Evolutionary conservation across 1,140 invertebrate genomes (phyloP).

Genomic region (Teleopsis dalmanni): DNA sequence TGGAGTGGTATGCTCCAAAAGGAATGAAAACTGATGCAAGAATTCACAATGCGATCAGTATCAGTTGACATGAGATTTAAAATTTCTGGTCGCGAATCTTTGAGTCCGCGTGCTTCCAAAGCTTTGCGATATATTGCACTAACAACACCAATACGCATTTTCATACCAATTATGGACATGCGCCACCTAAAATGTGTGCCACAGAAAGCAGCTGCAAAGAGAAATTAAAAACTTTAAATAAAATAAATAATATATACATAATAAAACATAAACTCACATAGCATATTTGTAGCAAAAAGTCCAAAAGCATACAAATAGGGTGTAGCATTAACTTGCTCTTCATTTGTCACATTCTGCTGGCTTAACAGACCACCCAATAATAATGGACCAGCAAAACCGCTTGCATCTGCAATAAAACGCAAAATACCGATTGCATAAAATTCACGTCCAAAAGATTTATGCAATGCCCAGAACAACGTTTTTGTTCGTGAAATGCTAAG

Average conservation of each 20-base stretch:
- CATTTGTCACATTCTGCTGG: slow-evolving; percentile 20
- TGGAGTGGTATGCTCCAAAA: slow-evolving; percentile 95
- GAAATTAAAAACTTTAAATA: neutral
- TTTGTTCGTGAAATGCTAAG: slow-evolving; percentile 24
- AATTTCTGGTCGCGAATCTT: slow-evolving; percentile 57
- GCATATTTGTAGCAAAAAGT: slow-evolving; percentile 58
- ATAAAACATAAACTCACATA: slow-evolving; percentile 46
- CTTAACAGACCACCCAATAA: slow-evolving; percentile 52
- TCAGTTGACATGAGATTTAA: slow-evolving; percentile 97
- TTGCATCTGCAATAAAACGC: slow-evolving; percentile 74
- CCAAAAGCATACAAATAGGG: slow-evolving; percentile 69
- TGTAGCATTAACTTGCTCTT: slow-evolving; percentile 39
- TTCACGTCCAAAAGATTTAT: slow-evolving; percentile 74
- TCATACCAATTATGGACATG: slow-evolving; percentile 76
- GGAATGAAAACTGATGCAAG: slow-evolving; percentile 91
- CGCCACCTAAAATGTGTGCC: slow-evolving; percentile 85
- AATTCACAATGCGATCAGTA: slow-evolving; percentile 88
- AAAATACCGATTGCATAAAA: slow-evolving; percentile 86
- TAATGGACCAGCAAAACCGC: slow-evolving; percentile 82
- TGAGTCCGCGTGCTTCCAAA: slow-evolving; percentile 50
- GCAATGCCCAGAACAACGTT: slow-evolving; percentile 65
- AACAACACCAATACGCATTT: slow-evolving; percentile 77
- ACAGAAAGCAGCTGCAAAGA: slow-evolving; percentile 58
- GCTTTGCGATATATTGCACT: slow-evolving; percentile 83
- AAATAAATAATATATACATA: slow-evolving; percentile 6